Conservation (phyloP, 2,797 vertebrate species). For the Tolypeutes matacus region DNA sequence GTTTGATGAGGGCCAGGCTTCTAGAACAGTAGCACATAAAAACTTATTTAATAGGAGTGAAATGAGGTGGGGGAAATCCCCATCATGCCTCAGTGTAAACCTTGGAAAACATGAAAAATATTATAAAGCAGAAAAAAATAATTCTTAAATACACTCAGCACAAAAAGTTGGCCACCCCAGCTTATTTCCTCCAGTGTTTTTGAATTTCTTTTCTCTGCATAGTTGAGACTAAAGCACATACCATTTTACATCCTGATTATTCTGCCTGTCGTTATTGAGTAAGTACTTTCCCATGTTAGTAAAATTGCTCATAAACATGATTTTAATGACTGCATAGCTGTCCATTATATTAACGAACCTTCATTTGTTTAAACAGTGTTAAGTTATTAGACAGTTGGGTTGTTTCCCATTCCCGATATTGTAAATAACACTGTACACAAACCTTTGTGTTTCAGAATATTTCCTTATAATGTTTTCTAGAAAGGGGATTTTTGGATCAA, state of each 20-base stretch:
- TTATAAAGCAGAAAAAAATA: background rate
- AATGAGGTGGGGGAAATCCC: background rate
- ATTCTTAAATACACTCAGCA: background rate
- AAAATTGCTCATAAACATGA: conserved; percentile 42
- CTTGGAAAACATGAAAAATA: background rate
- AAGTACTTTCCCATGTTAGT: background rate
- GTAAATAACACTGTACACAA: background rate
- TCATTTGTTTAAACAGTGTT: conserved; percentile 2
- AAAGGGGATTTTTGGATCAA: background rate
- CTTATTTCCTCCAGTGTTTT: background rate
- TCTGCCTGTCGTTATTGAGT: background rate
- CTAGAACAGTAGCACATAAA: background rate
- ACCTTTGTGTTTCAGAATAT: background rate
- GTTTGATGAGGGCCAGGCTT: background rate
- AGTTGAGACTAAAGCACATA: background rate
- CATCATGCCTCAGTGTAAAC: background rate
- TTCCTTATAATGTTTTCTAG: background rate
- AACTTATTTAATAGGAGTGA: background rate
- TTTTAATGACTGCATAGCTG: background rate
- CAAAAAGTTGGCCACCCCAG: background rate
- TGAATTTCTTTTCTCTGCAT: background rate
- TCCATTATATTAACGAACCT: background rate
- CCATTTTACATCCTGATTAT: conserved; percentile 28
- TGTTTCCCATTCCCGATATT: background rate
- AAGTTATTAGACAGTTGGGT: background rate